phyloP scores from a whole-genome alignment of 37 sponge, comb jelly and placozoan species.

The Axinella damicornis region DNA sequence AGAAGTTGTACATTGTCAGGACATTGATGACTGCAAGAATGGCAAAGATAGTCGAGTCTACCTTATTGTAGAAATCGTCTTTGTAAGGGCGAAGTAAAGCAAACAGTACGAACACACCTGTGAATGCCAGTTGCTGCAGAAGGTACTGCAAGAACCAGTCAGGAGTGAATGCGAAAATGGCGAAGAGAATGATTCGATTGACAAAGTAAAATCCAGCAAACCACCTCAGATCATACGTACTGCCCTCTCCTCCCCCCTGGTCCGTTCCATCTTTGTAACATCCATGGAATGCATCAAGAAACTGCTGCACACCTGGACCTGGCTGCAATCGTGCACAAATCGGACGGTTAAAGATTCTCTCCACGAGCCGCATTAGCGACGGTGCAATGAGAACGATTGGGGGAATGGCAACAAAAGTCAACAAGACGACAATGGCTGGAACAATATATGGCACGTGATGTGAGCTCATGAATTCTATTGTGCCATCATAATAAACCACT shows the following conservation, averaged over 20 bases:
- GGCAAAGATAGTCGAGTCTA: conserved; percentile 63
- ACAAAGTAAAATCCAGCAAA: conserved; percentile 80
- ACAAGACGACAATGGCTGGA: conserved; percentile 22
- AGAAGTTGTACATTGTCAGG: conserved; percentile 56
- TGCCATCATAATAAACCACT: conserved; percentile 59
- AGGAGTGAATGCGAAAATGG: conserved; percentile 48
- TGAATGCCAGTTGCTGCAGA: conserved; percentile 29
- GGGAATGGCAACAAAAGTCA: conserved; percentile 47
- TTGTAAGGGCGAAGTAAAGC: conserved; percentile 66
- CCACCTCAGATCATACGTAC: conserved; percentile 37
- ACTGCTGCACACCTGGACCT: conserved; percentile 10
- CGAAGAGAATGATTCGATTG: conserved; percentile 46
- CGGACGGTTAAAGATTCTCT: neutral
- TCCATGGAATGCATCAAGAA: conserved; percentile 70
- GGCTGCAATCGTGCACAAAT: neutral
- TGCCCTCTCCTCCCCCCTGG: neutral
- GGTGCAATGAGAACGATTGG: conserved; percentile 63
- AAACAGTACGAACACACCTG: conserved; percentile 21
- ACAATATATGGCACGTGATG: conserved; percentile 41
- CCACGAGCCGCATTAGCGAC: neutral
- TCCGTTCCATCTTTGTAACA: conserved; percentile 69
- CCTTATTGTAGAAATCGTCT: conserved; percentile 41
- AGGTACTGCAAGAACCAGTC: conserved; percentile 27
- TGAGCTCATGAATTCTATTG: conserved; percentile 5
- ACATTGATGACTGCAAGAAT: conserved; percentile 40